Conservation (phyloP, 2,888 invertebrate species). For the Acleris emargana region DNA sequence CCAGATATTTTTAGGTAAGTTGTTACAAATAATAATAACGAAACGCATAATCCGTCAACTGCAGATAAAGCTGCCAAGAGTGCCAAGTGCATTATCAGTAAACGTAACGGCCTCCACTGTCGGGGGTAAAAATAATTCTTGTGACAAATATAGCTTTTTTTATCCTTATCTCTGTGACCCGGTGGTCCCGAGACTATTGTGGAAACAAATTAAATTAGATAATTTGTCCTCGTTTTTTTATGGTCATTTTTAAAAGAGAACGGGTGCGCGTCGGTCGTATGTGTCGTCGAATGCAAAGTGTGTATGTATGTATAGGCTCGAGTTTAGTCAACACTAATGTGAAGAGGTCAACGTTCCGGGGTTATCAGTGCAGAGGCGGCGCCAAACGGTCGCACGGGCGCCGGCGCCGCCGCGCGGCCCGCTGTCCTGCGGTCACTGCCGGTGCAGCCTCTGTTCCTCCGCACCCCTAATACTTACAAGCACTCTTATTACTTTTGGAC, state of each 20-base stretch:
- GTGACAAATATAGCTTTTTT: conserved; percentile 56
- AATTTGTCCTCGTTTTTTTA: conserved; percentile 1
- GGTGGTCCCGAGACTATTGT: conserved; percentile 41
- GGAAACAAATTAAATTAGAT: conserved; percentile 37
- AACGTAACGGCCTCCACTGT: conserved; percentile 45
- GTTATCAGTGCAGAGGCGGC: conserved; percentile 77
- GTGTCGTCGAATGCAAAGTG: conserved; percentile 50
- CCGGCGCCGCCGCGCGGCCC: conserved; percentile 42
- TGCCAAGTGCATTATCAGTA: conserved; percentile 45
- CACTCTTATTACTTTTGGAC: no score
- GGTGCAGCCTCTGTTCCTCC: conserved; percentile 14
- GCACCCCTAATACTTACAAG: neutral
- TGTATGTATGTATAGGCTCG: conserved; percentile 46
- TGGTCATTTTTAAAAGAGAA: neutral
- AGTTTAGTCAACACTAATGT: conserved; percentile 76
- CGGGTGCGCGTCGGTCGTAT: neutral
- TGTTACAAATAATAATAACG: conserved; percentile 12
- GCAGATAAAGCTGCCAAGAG: conserved; percentile 39
- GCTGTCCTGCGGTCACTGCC: conserved; percentile 17
- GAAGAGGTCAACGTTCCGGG: conserved; percentile 77
- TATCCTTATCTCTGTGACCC: conserved; percentile 42
- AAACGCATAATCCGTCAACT: conserved; percentile 29
- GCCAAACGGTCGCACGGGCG: conserved; percentile 73
- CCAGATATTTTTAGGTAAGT: conserved; percentile 20
- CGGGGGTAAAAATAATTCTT: conserved; percentile 60